Percentiles rank a stretch among this genome's conserved stretches.
Evolutionary conservation across 2,888 invertebrate species (phyloP).

Genomic region (Urechis unicinctus): DNA sequence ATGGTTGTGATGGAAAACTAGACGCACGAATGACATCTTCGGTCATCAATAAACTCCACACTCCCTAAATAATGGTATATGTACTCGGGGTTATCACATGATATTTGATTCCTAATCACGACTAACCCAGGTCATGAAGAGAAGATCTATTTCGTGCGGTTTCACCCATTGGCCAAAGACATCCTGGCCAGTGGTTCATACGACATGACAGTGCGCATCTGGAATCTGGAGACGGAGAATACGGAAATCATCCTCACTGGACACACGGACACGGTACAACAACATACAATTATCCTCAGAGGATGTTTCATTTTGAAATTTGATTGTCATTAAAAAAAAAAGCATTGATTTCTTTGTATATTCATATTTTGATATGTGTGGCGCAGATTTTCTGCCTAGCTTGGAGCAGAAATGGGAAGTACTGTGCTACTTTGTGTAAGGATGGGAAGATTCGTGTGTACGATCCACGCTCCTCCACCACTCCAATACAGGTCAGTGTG

Average conservation of each 20-base stretch:
- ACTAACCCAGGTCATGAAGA: slow-evolving; percentile 75
- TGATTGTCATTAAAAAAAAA: not conserved
- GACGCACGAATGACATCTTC: too few relatives aligned
- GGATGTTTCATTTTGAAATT: not conserved
- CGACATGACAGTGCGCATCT: slow-evolving; percentile 81
- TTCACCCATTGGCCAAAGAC: slow-evolving; percentile 81
- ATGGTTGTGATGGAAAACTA: too few relatives aligned
- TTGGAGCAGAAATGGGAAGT: slow-evolving; percentile 87
- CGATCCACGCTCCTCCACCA: slow-evolving; percentile 66
- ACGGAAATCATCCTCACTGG: slow-evolving; percentile 57
- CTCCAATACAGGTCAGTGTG: slow-evolving; percentile 56
- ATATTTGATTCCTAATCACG: too few relatives aligned
- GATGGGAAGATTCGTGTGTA: slow-evolving; percentile 81
- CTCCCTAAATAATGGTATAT: too few relatives aligned
- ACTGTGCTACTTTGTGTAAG: slow-evolving; percentile 80
- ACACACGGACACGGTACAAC: slow-evolving; percentile 18
- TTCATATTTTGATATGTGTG: slow-evolving; percentile 11
- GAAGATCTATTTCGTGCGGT: slow-evolving; percentile 79
- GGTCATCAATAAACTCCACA: too few relatives aligned
- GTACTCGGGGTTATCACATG: too few relatives aligned
- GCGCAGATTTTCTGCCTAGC: slow-evolving; percentile 73
- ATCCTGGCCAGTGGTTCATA: slow-evolving; percentile 83
- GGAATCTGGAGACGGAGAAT: slow-evolving; percentile 62
- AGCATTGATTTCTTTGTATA: not conserved
- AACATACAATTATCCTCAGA: not conserved